phyloP scores from a whole-genome alignment of 2,113 vertebrate genomes.

The Potamarius usumacintae region DNA sequence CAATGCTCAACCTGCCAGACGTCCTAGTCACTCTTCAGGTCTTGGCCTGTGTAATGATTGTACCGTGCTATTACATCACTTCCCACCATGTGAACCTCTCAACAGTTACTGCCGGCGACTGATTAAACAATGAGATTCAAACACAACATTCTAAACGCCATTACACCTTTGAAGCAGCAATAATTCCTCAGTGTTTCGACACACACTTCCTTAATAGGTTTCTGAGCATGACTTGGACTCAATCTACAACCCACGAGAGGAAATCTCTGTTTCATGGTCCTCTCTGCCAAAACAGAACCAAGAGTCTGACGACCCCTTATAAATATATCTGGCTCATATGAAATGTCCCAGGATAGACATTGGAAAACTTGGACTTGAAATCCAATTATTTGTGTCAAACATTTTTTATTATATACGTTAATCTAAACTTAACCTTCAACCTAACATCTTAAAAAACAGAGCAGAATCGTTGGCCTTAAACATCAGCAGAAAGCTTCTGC shows the following conservation, averaged over 20 bases:
- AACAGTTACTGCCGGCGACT: not conserved
- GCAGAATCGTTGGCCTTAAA: not conserved
- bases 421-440: not conserved
- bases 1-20: not conserved
- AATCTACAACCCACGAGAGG: not conserved
- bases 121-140: conserved; percentile 2
- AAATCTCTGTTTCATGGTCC: conserved; percentile 10
- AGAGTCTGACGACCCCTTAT: not conserved
- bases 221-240: conserved; percentile 12
- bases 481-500: not conserved
- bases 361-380: not conserved
- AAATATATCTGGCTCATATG: not conserved
- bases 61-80: not conserved
- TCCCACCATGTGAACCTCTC: not conserved
- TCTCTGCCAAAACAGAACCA: conserved; percentile 10
- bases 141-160: not conserved
- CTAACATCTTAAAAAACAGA: not conserved
- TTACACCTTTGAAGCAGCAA: conserved; percentile 12
- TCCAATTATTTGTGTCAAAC: not conserved
- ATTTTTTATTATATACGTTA: not conserved
- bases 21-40: not conserved
- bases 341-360: not conserved
- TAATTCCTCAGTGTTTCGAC: conserved; percentile 34
- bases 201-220: conserved; percentile 27
- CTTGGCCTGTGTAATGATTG: not conserved